Percentiles rank a stretch among this genome's conserved stretches.
Evolutionary conservation across 2,888 invertebrate genomes (phyloP).

Genomic region (Trachelus iudaicus): DNA sequence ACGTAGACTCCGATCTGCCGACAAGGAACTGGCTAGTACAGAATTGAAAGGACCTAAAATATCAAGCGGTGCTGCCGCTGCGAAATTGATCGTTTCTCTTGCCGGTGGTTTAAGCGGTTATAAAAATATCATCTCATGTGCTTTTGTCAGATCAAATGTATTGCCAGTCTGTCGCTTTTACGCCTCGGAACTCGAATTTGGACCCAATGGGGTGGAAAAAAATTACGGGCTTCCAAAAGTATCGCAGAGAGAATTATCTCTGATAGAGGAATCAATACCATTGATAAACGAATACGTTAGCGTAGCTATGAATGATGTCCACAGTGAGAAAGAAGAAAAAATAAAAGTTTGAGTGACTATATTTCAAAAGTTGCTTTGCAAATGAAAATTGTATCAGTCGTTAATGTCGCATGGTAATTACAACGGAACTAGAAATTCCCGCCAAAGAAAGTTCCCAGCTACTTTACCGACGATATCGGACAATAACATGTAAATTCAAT

Average conservation of each 20-base stretch:
- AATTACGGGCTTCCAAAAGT: slow-evolving; percentile 53
- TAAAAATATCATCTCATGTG: slow-evolving; percentile 41
- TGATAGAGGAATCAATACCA: slow-evolving; percentile 46
- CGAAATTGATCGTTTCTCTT: slow-evolving; percentile 49
- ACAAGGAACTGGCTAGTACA: slow-evolving; percentile 35
- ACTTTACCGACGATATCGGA: neutral
- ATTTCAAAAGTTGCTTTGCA: neutral
- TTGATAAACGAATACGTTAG: slow-evolving; percentile 45
- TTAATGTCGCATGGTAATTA: neutral
- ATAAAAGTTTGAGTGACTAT: neutral
- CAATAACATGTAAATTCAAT: neutral
- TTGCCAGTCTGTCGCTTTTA: slow-evolving; percentile 52
- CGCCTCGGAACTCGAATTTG: slow-evolving; percentile 48
- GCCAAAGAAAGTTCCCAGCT: neutral
- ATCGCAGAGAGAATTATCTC: slow-evolving; percentile 39
- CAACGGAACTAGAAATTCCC: neutral
- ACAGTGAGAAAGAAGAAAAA: slow-evolving; percentile 12
- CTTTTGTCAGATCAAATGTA: slow-evolving; percentile 51
- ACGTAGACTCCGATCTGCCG: slow-evolving; percentile 39
- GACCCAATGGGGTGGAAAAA: slow-evolving; percentile 42
- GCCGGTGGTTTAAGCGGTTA: slow-evolving; percentile 43
- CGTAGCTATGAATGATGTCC: slow-evolving; percentile 31
- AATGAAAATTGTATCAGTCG: neutral
- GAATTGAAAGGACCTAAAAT: slow-evolving; percentile 36
- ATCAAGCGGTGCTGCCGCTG: slow-evolving; percentile 46